A percentile compares a stretch with the other conserved stretches of the same genome.
Conservation (phyloP, 2,113 vertebrate genomes). For the Centrocercus urophasianus region DNA sequence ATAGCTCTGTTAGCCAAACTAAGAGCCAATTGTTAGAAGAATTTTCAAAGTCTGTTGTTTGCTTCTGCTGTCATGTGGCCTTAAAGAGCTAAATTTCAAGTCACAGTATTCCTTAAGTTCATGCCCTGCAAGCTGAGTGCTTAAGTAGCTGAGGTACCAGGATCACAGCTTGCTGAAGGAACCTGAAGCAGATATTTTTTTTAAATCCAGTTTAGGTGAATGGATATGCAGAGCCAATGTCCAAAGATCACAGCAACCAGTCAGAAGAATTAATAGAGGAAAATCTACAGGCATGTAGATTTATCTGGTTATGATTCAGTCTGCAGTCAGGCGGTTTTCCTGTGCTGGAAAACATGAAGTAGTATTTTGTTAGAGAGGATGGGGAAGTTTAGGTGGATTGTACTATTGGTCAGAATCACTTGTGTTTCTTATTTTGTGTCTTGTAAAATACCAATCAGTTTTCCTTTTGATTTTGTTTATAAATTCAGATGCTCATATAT, state of each 20-base stretch:
- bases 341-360: neutral
- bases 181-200: neutral
- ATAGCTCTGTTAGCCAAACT: neutral
- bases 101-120: neutral
- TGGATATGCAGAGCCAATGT: neutral
- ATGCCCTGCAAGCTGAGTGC: neutral
- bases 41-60: slow-evolving; percentile 6
- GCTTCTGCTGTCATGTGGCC: neutral
- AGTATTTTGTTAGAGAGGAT: neutral
- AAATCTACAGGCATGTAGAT: neutral
- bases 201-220: neutral
- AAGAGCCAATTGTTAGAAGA: slow-evolving; percentile 15
- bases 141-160: neutral
- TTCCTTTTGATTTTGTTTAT: neutral
- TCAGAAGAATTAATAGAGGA: neutral
- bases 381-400: neutral
- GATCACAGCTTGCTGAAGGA: neutral
- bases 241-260: neutral
- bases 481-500: neutral
- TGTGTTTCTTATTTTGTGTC: neutral
- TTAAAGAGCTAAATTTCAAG: neutral
- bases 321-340: neutral
- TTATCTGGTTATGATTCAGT: accelerated
- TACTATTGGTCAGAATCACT: neutral
- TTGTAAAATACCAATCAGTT: neutral